Evolutionary conservation across 2,113 vertebrate genomes (phyloP), one percentile per base, ranked within the genome.

Genomic region (Gymnocephalus cernua): DNA sequence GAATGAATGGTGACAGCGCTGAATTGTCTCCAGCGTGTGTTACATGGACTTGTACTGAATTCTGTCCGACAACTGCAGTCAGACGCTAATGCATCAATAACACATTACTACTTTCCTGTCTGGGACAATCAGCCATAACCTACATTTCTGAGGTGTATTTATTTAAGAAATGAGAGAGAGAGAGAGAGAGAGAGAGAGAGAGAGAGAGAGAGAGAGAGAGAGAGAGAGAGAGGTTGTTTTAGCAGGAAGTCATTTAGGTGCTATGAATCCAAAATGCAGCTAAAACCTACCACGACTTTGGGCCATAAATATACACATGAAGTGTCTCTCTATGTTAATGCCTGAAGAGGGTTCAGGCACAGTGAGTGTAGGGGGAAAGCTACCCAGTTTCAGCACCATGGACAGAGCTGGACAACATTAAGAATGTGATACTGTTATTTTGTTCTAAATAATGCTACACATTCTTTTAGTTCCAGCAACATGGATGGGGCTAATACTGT

Each of bases 31-130:
- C 80, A 87, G 69, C 21, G 16, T 32, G 70, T 64, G 81, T 58
- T 68, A 50, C 83, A 73, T 71, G 67, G 76, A 86, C 78, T 75
- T 65, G 83, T 65, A 19, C 77, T 47, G 86, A 87, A 92, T 89
- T 80, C 66, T 64, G 74, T 88, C 84, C 89, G 92, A 90, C 91
- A 91, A 85, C 81, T 76, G 79, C 88, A 86, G 90, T 88, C 83
- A 87, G 76, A 86, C 50, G 54, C 48, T 84, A 87, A 89, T 85
- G 84, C 91, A 91, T 90, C 89, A 89, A 90, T 91, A 89, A 86
- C 85, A 84, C 87, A 77, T 88, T 85, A 90, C 85, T 83, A 80
- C 86, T 82, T 87, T 66, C 35, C 89, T 88, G 87, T 80, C 88
- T 72, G 74, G 48, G 32, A 25, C 84, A 83, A 87, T 90, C 84